phyloP scores from a whole-genome alignment of 1,140 invertebrate species.

The Colletes latitarsis region DNA sequence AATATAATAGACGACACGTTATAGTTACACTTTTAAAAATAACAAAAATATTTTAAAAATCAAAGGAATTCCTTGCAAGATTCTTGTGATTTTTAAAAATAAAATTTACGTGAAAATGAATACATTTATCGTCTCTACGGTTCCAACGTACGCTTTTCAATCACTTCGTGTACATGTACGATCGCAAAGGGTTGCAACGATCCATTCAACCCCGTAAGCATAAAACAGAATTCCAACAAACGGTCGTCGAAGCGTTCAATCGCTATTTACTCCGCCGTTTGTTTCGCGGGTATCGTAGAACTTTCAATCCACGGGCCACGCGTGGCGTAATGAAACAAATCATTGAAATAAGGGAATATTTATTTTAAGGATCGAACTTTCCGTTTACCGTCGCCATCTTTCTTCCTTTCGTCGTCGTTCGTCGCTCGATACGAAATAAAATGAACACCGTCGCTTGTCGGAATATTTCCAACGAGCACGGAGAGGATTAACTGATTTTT shows the following conservation, averaged over 20 bases:
- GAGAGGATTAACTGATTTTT: not conserved
- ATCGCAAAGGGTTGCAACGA: not conserved
- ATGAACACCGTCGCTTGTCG: not conserved
- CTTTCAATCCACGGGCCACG: not conserved
- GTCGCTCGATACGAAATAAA: not conserved
- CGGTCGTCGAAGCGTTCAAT: not conserved
- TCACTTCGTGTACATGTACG: not conserved
- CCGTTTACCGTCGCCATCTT: not conserved
- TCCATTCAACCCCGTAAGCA: not conserved
- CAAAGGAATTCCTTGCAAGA: too few species aligned
- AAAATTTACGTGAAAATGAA: too few species aligned
- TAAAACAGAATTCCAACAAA: not conserved
- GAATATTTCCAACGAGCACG: not conserved
- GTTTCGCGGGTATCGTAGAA: not conserved
- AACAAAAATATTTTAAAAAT: too few species aligned
- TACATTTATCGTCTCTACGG: too few species aligned
- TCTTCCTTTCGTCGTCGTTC: not conserved
- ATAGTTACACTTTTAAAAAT: too few species aligned
- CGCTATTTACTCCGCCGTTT: not conserved
- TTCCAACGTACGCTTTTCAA: too few species aligned
- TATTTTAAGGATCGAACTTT: not conserved
- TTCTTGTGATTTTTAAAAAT: too few species aligned
- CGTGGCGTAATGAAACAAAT: constrained; percentile 5
- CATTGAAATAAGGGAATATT: constrained; percentile 4
- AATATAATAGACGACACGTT: too few species aligned